These are phyloP conservation scores for Platysternon megacephalum DNA, from an alignment of 2,113 vertebrate genomes.

Conservation along the genomic window DNA sequence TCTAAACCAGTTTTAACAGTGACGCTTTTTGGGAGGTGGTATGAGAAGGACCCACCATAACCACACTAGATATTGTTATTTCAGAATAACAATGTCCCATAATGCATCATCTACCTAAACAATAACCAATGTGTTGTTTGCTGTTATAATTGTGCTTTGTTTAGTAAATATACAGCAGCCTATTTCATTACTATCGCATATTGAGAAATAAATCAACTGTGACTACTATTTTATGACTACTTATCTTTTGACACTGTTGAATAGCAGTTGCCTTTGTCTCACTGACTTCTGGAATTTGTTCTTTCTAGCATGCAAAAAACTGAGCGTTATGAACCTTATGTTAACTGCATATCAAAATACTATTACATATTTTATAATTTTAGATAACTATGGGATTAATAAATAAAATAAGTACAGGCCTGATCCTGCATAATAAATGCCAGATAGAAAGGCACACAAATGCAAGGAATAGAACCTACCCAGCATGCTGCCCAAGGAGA, in stretches of 20 bases:
- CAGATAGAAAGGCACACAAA: not conserved
- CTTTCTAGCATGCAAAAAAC: not conserved
- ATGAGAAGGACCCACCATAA: slow-evolving; percentile 54
- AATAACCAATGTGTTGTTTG: not conserved
- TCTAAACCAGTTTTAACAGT: slow-evolving; percentile 74
- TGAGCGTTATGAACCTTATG: not conserved
- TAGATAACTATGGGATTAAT: not conserved
- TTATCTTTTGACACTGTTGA: not conserved
- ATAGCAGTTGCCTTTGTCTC: not conserved
- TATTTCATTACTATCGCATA: not conserved
- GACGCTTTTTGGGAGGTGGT: slow-evolving; percentile 75
- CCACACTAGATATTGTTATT: not conserved
- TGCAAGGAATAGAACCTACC: not conserved
- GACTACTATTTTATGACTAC: not conserved
- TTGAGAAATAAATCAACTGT: not conserved
- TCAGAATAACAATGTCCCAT: not conserved
- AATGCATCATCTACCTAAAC: not conserved
- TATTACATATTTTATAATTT: not conserved
- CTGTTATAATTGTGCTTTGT: not conserved
- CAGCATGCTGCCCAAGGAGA: not conserved
- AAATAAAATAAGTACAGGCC: not conserved
- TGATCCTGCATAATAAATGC: not conserved
- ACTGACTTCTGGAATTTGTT: not conserved
- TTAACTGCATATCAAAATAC: not conserved
- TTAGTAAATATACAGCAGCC: not conserved